Evolutionary conservation across 2,888 invertebrate genomes (phyloP), one percentile per base, ranked within the genome.

Genomic region (Zygaena filipendulae): DNA sequence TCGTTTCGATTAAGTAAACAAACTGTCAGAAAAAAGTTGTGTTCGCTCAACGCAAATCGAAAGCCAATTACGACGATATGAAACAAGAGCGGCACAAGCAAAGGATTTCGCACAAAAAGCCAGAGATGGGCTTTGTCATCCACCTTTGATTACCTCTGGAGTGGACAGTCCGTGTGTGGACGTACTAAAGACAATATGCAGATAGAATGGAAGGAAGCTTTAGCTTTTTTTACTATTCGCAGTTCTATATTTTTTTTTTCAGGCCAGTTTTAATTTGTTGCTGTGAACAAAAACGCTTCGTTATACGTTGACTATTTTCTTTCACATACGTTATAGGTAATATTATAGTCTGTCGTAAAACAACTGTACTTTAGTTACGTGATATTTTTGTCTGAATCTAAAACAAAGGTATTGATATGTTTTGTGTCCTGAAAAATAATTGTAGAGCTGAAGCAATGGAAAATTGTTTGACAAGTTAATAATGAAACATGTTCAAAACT

Each of bases 101-200:
- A 60, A 62, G 62, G 61, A 57, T 56, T 28, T 32, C 41, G 48
- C 43, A 62, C 64, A 62, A 66, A 74, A 70, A 69, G 61, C 57
- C 53, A 39, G 56, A 60, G 59, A 63, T 60, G 52, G 62, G 57
- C 68, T 72, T 72, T 70, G 70, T 71, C 50, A 56, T 63, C 58
- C 59, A 64, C 68, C 70, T 75, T 74, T 77, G 74, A 77, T 75
- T 77, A 75, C 68, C 57, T 54, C 37, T 52, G 51, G 49, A 44
- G 47, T 45, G 46, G 45, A 47, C 49, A 45, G 38, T 38, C 33
- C 36, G 30, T 27, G 23, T 27, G 21, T 10, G 14, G 21, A n/a
- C 11, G 11, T 36, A 32, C 40, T 40, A 45, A 47, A 53, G 49
- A 52, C 53, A 52, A 52, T 52, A 43, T 44, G 37, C 38, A 40